phyloP scores from a whole-genome alignment of 1,140 invertebrate genomes.

The Probaryconus sp. region DNA sequence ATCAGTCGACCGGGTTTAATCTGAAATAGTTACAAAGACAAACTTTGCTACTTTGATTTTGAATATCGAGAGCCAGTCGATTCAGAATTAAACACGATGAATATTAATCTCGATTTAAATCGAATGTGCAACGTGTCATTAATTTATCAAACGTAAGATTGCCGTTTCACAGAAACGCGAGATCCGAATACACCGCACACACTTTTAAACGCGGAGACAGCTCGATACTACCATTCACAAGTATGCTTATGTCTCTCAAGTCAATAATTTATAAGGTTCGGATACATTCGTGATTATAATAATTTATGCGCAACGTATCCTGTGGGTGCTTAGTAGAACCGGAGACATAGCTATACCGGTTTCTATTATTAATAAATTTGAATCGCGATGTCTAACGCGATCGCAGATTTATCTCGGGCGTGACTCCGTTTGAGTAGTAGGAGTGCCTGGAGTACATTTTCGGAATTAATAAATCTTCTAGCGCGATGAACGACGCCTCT shows the following conservation, averaged over 20 bases:
- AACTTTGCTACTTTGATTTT: slow-evolving; percentile 28
- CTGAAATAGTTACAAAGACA: slow-evolving; percentile 33
- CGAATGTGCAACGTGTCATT: slow-evolving; percentile 47
- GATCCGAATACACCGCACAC: too few species aligned
- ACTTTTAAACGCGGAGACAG: slow-evolving; percentile 34
- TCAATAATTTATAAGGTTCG: slow-evolving; percentile 65
- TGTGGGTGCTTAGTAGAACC: slow-evolving; percentile 58
- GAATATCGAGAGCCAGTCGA: slow-evolving; percentile 25
- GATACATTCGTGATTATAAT: slow-evolving; percentile 65
- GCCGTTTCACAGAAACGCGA: slow-evolving; percentile 29
- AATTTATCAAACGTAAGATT: slow-evolving; percentile 46
- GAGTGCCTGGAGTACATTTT: slow-evolving; percentile 61
- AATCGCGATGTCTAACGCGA: slow-evolving; percentile 64
- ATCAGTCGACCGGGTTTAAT: slow-evolving; percentile 46
- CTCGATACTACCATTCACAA: slow-evolving; percentile 54
- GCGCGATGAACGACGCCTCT: slow-evolving; percentile 55
- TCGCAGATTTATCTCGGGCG: slow-evolving; percentile 63
- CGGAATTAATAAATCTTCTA: slow-evolving; percentile 59
- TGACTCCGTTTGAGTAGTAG: slow-evolving; percentile 58
- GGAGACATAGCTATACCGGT: slow-evolving; percentile 64
- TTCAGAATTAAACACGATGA: slow-evolving; percentile 31
- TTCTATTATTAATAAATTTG: slow-evolving; percentile 67
- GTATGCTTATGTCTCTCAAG: slow-evolving; percentile 36
- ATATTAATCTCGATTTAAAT: slow-evolving; percentile 43
- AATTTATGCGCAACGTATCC: slow-evolving; percentile 62